Evolutionary conservation across 2,797 vertebrate species (phyloP).

Genomic region (Champsocephalus esox): DNA sequence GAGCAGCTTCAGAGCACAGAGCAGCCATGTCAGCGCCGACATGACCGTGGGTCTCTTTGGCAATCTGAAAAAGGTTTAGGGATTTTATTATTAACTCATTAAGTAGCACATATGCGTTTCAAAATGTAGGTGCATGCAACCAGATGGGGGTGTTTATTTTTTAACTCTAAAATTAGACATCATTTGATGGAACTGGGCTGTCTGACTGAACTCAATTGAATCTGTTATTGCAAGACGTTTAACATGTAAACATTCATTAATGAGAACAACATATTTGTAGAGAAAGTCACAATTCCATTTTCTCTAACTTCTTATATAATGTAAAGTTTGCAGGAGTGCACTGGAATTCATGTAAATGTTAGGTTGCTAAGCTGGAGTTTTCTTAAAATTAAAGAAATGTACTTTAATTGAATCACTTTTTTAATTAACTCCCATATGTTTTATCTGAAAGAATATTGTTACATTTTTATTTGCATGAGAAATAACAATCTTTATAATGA

Average conservation of each 20-base stretch:
- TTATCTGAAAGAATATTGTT: background rate
- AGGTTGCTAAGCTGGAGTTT: background rate
- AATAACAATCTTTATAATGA: background rate
- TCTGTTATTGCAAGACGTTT: background rate
- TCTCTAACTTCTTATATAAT: background rate
- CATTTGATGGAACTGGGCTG: background rate
- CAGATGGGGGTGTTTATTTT: background rate
- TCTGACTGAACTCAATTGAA: background rate
- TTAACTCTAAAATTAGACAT: too few relatives aligned
- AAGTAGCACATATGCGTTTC: background rate
- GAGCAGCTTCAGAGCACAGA: constrained; percentile 94
- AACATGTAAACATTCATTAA: background rate
- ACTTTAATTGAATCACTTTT: background rate
- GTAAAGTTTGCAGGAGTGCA: background rate
- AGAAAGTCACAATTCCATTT: background rate
- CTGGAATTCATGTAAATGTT: background rate
- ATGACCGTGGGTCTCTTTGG: constrained; percentile 94
- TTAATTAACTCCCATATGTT: background rate
- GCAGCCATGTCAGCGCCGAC: constrained; percentile 95
- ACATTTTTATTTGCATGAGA: background rate
- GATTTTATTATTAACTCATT: background rate
- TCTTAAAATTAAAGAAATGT: background rate
- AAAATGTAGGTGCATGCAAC: background rate
- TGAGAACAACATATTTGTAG: background rate
- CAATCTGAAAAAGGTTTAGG: constrained; percentile 84